phyloP scores from a whole-genome alignment of 2,113 vertebrate genomes.

The Nymphicus hollandicus region DNA sequence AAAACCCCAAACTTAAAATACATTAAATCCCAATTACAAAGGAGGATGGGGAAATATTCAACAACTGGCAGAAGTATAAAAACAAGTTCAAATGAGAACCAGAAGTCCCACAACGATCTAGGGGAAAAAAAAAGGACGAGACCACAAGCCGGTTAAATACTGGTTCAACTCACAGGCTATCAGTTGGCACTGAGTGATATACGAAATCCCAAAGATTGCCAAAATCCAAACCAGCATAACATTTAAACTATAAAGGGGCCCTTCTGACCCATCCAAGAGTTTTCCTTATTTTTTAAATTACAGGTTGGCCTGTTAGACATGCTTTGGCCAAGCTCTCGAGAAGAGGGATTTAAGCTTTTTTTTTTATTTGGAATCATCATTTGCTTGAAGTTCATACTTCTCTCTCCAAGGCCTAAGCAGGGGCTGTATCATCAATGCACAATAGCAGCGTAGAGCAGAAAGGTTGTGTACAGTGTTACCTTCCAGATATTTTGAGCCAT shows the following conservation, averaged over 20 bases:
- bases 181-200: constrained; percentile 13
- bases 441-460: not conserved
- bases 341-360: not conserved
- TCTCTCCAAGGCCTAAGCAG: not conserved
- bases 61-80: constrained; percentile 43
- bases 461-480: not conserved
- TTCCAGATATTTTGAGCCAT: not conserved
- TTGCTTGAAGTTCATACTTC: not conserved
- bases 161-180: constrained; percentile 9
- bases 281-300: constrained; percentile 59
- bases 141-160: not conserved
- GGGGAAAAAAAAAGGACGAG: not conserved
- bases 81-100: constrained; percentile 50
- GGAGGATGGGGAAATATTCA: not conserved
- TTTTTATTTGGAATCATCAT: constrained; percentile 19
- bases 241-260: constrained; percentile 47
- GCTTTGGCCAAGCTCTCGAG: constrained; percentile 38
- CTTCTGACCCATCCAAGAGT: constrained; percentile 13
- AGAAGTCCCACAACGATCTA: not conserved
- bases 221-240: constrained; percentile 37
- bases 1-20: not conserved
- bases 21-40: constrained; percentile 23
- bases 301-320: not conserved
- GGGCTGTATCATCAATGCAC: not conserved
- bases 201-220: constrained; percentile 11